Percentiles rank a stretch among this genome's conserved stretches.
Evolutionary conservation across 2,888 invertebrate species (phyloP).

Genomic region (Lasiommata megera): DNA sequence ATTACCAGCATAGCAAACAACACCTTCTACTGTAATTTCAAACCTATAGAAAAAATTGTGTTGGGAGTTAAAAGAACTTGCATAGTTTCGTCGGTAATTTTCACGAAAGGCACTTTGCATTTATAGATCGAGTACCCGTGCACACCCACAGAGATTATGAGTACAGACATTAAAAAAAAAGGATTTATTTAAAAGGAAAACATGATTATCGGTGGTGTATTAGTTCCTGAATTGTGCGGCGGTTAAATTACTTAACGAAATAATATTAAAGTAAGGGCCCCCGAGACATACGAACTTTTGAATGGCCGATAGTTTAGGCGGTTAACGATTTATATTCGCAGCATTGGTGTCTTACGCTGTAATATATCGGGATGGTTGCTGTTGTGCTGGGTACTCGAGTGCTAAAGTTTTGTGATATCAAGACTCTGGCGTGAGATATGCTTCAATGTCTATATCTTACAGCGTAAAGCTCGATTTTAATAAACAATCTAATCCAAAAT

Average conservation of each 20-base stretch:
- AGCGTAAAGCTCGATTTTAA: neutral
- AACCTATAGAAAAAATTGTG: too few relatives aligned
- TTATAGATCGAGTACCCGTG: neutral
- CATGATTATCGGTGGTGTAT: conserved; percentile 30
- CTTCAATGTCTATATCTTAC: neutral
- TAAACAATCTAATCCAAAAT: too few relatives aligned
- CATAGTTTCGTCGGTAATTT: too few relatives aligned
- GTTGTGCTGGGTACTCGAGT: neutral
- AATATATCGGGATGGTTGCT: too few relatives aligned
- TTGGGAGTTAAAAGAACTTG: too few relatives aligned
- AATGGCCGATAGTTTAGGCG: neutral
- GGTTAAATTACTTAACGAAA: conserved; percentile 32
- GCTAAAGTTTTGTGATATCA: neutral
- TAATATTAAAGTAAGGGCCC: conserved; percentile 34
- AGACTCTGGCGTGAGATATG: neutral
- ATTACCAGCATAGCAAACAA: too few relatives aligned
- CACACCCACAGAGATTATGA: conserved; percentile 29
- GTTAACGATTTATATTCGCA: neutral
- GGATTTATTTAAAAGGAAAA: neutral
- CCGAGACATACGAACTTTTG: neutral
- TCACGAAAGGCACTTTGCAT: neutral
- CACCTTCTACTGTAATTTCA: too few relatives aligned
- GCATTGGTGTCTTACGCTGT: neutral
- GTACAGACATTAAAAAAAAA: conserved; percentile 1
- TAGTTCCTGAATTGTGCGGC: conserved; percentile 37